Evolutionary conservation across 2,797 vertebrate species (phyloP), one percentile per base, ranked within the genome.

Genomic region (Alcedo quadribrachys): DNA sequence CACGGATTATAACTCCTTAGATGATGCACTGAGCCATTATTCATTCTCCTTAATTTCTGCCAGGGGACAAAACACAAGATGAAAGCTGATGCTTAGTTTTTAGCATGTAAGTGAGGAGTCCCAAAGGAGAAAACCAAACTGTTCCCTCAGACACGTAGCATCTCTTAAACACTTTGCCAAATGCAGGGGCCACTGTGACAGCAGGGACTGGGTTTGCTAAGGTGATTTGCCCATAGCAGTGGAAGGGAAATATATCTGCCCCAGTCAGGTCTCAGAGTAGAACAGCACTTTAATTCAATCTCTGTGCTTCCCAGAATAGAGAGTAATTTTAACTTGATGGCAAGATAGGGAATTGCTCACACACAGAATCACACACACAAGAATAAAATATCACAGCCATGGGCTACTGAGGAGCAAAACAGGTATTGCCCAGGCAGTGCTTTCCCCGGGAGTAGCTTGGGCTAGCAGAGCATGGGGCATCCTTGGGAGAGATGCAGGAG

Each of bases 141-240:
- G n/a, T 18, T 67, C 11, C 9, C 51, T 80, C 27, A 61, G 57
- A 66, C 14, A 3, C 3, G 0, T 2, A 53, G 16, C 6, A 45
- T 75, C 79, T 70, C 35, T 63, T 77, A 48, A 89, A 61, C 13
- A n/a, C n/a, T 68, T 61, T 54, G 27, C 18, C 17, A 25, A 2
- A 21, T 1, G 0, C 5, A 30, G 30, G 6, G 15, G 7, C 1
- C 81, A 74, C 4, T 1, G 0, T 21, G 30, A 27, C 48, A 89
- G 22, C 54, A 63, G 35, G 33, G 53, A 42, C 53, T 53, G 12
- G 12, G 13, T 75, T 76, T 86, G 48, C 45, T 67, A 22, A 74
- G 10, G 48, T 74, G 48, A 35, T 70, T 71, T 58, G 27, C 33
- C 55, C 37, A 65, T 60, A 32, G n/a, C 68, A 82, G 32, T 11